phyloP scores from a whole-genome alignment of 2,888 invertebrate genomes.

The Galerucella pusilla region DNA sequence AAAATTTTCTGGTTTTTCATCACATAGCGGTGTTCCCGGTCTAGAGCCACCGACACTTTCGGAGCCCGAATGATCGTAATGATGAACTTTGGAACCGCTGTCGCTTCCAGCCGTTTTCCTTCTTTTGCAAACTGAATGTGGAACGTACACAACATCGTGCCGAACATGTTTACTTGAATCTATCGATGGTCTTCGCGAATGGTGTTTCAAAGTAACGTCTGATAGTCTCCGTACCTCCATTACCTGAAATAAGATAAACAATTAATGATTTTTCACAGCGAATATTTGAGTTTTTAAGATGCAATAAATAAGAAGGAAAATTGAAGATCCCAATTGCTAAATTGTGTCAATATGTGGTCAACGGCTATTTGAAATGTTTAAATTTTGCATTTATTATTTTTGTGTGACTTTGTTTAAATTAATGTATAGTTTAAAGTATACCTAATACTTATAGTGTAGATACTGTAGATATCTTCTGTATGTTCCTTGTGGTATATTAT shows the following conservation, averaged over 20 bases:
- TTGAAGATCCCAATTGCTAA: too few relatives aligned
- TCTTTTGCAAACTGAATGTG: slow-evolving; percentile 68
- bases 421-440: too few relatives aligned
- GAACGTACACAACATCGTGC: slow-evolving; percentile 57
- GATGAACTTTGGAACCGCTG: slow-evolving; percentile 60
- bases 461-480: too few relatives aligned
- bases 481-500: too few relatives aligned
- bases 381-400: too few relatives aligned
- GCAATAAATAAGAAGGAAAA: too few relatives aligned
- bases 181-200: slow-evolving; percentile 68
- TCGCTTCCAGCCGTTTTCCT: slow-evolving; percentile 67
- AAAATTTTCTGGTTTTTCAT: slow-evolving; percentile 81
- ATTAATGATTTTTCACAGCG: neutral
- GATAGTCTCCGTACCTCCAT: slow-evolving; percentile 69
- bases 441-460: too few relatives aligned
- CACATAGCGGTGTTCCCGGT: slow-evolving; percentile 87
- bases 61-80: slow-evolving; percentile 70
- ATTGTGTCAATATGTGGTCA: too few relatives aligned
- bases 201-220: slow-evolving; percentile 64
- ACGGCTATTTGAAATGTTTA: too few relatives aligned
- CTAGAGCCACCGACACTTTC: slow-evolving; percentile 78
- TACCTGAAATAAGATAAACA: slow-evolving; percentile 52
- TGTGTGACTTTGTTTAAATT: too few relatives aligned
- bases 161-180: slow-evolving; percentile 59
- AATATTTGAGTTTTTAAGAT: too few relatives aligned